These are phyloP conservation scores for Taenioides sp. DNA, from an alignment of 2,797 vertebrate genomes.

Conservation along the genomic window DNA sequence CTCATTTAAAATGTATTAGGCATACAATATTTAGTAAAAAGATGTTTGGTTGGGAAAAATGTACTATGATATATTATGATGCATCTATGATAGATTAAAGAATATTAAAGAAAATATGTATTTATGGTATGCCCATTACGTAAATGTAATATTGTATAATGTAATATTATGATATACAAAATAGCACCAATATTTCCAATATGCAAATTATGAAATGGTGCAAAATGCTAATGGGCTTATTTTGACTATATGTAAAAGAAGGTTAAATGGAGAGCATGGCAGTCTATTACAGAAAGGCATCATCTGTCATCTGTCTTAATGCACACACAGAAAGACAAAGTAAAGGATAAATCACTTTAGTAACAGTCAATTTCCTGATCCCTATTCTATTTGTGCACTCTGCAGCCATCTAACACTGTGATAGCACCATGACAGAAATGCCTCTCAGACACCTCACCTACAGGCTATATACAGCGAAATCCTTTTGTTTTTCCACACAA, in stretches of 20 bases:
- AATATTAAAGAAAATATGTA: background rate
- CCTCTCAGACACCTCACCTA: constrained; percentile 43
- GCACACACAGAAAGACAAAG: background rate
- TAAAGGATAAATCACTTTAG: background rate
- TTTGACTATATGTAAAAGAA: constrained; percentile 21
- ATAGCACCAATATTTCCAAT: background rate
- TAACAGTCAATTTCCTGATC: background rate
- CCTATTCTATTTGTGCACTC: background rate
- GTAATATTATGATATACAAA: background rate
- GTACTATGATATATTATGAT: too few species aligned
- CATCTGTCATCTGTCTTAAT: background rate
- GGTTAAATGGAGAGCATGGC: constrained; percentile 10
- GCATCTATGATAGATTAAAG: too few species aligned
- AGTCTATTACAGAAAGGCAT: background rate
- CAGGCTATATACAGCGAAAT: constrained; percentile 32
- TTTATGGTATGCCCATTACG: background rate
- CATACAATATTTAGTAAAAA: too few species aligned
- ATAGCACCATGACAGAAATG: constrained; percentile 28
- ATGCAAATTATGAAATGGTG: background rate
- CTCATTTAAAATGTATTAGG: too few species aligned
- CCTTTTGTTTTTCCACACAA: constrained; percentile 31
- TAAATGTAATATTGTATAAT: background rate
- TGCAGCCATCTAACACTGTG: constrained; percentile 26
- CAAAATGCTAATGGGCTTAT: constrained; percentile 9
- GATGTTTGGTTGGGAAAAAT: too few species aligned